phyloP scores from a whole-genome alignment of 1,140 invertebrate species.

The Drosophila nigromelanica region DNA sequence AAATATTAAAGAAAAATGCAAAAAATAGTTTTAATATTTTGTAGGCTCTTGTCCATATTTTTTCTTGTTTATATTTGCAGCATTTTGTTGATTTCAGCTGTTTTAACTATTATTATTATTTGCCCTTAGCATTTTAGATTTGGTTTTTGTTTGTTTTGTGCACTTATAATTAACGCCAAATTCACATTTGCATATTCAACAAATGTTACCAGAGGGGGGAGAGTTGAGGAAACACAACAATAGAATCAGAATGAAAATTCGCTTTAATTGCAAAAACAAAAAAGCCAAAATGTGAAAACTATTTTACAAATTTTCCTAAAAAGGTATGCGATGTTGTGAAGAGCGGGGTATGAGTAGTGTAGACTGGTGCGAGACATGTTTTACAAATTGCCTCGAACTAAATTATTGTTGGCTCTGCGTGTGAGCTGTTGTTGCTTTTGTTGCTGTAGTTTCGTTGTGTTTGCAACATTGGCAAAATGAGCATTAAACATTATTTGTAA shows the following conservation, averaged over 20 bases:
- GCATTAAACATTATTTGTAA: conserved; percentile 37
- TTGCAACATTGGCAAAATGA: conserved; percentile 30
- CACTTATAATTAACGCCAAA: conserved; percentile 48
- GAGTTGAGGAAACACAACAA: conserved; percentile 1
- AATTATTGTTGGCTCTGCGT: conserved; percentile 26
- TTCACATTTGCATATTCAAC: conserved; percentile 37
- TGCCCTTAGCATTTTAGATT: conserved; percentile 10
- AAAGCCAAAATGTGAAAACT: conserved; percentile 24
- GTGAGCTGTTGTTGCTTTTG: background rate
- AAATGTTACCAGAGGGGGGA: background rate
- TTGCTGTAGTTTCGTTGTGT: conserved; percentile 5
- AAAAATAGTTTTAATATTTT: conserved; percentile 21
- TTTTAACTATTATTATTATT: conserved; percentile 29
- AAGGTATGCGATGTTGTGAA: too few species aligned
- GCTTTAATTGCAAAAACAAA: conserved; percentile 32
- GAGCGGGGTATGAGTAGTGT: background rate
- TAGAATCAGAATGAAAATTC: conserved; percentile 34
- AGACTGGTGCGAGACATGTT: background rate
- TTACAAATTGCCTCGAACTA: conserved; percentile 20
- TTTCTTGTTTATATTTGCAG: background rate
- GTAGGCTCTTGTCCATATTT: background rate
- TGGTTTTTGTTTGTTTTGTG: conserved; percentile 11
- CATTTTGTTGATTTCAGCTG: conserved; percentile 32
- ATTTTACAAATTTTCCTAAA: background rate
- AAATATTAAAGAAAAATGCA: background rate